Evolutionary conservation across 2,888 invertebrate genomes (phyloP).

Genomic region (Aproaerema taeniolella): DNA sequence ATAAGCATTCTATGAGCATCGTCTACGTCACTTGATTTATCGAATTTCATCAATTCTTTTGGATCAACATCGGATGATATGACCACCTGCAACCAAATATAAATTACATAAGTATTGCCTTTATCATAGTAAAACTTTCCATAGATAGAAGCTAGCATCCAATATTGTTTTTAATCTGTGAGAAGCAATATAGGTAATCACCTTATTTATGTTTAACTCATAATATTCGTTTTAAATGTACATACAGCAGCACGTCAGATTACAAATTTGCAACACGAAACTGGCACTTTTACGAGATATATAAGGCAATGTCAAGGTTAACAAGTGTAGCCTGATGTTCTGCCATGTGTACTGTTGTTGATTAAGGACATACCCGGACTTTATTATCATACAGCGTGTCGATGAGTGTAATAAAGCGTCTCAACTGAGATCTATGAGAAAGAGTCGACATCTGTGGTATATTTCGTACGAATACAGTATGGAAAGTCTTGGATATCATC

Average conservation of each 20-base stretch:
- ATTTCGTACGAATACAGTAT: constrained; percentile 94
- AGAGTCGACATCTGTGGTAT: constrained; percentile 88
- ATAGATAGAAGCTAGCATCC: too few relatives aligned
- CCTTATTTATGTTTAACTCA: too few relatives aligned
- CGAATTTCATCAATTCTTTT: constrained; percentile 83
- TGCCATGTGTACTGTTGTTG: too few relatives aligned
- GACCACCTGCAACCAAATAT: constrained; percentile 83
- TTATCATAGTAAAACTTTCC: constrained; percentile 21
- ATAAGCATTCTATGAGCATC: constrained; percentile 93
- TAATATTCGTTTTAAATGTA: too few relatives aligned
- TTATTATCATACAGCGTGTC: constrained; percentile 97
- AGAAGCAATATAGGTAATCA: too few relatives aligned
- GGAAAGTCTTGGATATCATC: constrained; percentile 94
- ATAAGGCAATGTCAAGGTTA: too few relatives aligned
- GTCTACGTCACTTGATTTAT: constrained; percentile 68
- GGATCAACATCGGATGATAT: constrained; percentile 89
- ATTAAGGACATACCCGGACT: constrained; percentile 83
- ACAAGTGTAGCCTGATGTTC: too few relatives aligned
- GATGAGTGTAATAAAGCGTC: constrained; percentile 97
- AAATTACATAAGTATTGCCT: too few relatives aligned
- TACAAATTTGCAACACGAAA: too few relatives aligned
- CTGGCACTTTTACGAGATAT: too few relatives aligned
- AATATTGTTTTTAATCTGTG: too few relatives aligned
- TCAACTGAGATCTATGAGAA: constrained; percentile 88
- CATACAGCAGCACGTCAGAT: too few relatives aligned